These are phyloP conservation scores for Micrasema longulum DNA, from an alignment of 1,140 invertebrate genomes.

Conservation along the genomic window DNA sequence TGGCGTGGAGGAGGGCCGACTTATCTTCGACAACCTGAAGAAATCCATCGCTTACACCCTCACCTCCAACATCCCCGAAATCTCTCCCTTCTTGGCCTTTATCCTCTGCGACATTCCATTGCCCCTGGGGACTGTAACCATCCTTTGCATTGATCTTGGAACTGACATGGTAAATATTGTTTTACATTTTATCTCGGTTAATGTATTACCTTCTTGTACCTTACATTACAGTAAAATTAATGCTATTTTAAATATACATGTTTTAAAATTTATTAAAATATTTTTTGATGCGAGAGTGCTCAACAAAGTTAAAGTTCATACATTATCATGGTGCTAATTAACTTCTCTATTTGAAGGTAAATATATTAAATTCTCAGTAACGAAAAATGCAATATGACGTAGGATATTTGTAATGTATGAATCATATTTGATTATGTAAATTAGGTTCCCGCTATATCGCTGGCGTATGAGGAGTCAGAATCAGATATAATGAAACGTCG, in stretches of 20 bases:
- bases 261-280: too few relatives aligned
- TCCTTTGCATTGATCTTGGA: constrained; percentile 99
- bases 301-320: too few relatives aligned
- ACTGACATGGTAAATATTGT: constrained; percentile 95
- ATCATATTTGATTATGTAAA: constrained; percentile 48
- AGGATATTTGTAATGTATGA: constrained; percentile 19
- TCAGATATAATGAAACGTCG: constrained; percentile 99
- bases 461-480: constrained; percentile 98
- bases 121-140: constrained; percentile 97
- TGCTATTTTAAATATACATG: too few relatives aligned
- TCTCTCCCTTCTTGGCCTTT: constrained; percentile 98
- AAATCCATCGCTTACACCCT: constrained; percentile 99
- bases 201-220: too few relatives aligned
- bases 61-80: constrained; percentile 99
- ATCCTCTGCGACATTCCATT: constrained; percentile 97
- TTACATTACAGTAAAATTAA: too few relatives aligned
- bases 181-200: constrained; percentile 19
- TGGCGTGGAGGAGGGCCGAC: constrained; percentile 97
- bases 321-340: too few relatives aligned
- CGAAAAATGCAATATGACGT: not conserved
- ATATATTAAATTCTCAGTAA: not conserved
- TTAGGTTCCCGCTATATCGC: constrained; percentile 96
- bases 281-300: too few relatives aligned
- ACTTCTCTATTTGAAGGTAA: not conserved
- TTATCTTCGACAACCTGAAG: constrained; percentile 99